phyloP scores from a whole-genome alignment of 2,888 invertebrate genomes.

The Argyresthia albistria region DNA sequence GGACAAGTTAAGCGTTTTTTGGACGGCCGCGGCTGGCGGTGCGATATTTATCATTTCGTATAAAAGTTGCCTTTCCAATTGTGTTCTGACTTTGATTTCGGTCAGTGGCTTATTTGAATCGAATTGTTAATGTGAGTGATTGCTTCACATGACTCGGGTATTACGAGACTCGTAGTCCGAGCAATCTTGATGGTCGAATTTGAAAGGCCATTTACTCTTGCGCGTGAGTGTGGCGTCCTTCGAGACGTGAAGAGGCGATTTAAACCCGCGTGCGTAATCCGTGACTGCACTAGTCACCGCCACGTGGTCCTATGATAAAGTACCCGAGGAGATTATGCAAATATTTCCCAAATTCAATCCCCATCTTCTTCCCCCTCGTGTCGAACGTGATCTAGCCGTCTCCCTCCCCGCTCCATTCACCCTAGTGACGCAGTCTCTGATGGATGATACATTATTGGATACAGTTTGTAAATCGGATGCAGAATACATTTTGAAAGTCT shows the following conservation, averaged over 20 bases:
- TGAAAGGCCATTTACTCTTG: too few relatives aligned
- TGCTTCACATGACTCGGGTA: not conserved
- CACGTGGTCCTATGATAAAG: slow-evolving; percentile 73
- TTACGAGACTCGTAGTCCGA: not conserved
- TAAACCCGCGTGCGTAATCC: slow-evolving; percentile 60
- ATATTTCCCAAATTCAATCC: slow-evolving; percentile 54
- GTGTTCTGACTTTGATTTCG: slow-evolving; percentile 46
- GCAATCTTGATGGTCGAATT: not conserved
- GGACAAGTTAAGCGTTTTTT: slow-evolving; percentile 72
- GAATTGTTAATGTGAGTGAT: slow-evolving; percentile 2
- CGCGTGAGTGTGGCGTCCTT: not conserved
- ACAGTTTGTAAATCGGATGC: slow-evolving; percentile 67
- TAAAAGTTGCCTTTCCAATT: slow-evolving; percentile 56
- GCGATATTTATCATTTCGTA: slow-evolving; percentile 69
- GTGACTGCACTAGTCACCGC: slow-evolving; percentile 69
- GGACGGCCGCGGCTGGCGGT: slow-evolving; percentile 52
- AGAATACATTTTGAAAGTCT: slow-evolving; percentile 49
- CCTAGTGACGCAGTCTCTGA: slow-evolving; percentile 44
- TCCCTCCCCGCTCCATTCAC: slow-evolving; percentile 52
- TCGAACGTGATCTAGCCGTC: slow-evolving; percentile 22
- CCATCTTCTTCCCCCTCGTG: slow-evolving; percentile 33
- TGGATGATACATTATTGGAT: slow-evolving; percentile 72
- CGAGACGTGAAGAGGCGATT: slow-evolving; percentile 36
- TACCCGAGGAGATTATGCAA: slow-evolving; percentile 70
- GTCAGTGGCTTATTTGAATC: slow-evolving; percentile 21